Conservation (phyloP, 2,797 vertebrate species). For the Gambelia wislizenii region DNA sequence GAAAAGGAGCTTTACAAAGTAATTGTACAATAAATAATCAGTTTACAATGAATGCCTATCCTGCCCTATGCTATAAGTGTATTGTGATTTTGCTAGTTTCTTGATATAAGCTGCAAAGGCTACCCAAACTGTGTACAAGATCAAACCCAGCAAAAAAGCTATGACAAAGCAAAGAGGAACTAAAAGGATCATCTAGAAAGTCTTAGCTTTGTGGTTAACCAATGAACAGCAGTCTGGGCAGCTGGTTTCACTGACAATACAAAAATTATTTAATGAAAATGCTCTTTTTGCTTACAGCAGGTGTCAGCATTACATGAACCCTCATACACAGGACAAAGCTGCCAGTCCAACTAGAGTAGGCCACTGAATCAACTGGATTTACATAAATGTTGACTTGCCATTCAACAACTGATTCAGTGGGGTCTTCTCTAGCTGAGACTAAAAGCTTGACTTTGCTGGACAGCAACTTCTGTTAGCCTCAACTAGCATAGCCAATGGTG, state of each 20-base stretch:
- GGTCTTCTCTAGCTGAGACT: no score
- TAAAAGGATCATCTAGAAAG: constrained; percentile 59
- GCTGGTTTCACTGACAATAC: constrained; percentile 2
- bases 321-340: no score
- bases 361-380: no score
- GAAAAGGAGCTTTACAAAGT: background rate
- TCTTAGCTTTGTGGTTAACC: constrained; percentile 45
- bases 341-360: no score
- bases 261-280: background rate
- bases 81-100: constrained; percentile 51
- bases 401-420: no score
- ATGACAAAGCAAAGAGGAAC: constrained; percentile 40
- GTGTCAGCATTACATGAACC: background rate
- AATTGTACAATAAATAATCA: background rate
- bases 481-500: no score
- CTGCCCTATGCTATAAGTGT: background rate
- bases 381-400: no score
- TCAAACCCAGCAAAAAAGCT: constrained; percentile 14
- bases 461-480: no score
- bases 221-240: background rate
- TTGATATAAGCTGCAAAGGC: constrained; percentile 40
- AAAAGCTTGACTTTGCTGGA: no score
- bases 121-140: constrained; percentile 31
- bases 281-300: background rate
- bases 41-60: constrained; percentile 52